Evolutionary conservation across 1,140 invertebrate genomes (phyloP).

Genomic region (Oncopodura yosiiana): DNA sequence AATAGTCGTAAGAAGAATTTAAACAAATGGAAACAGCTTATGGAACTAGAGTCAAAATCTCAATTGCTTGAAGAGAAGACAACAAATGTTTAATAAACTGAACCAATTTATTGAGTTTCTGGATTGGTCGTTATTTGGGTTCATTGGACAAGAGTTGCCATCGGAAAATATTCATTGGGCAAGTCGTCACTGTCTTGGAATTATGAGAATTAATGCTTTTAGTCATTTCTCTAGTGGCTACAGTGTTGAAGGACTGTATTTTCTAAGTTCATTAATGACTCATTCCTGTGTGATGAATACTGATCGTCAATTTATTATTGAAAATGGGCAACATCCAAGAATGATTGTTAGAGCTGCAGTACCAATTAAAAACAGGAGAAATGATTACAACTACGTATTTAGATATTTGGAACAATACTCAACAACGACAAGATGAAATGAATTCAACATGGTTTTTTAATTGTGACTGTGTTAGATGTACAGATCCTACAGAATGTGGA

Average conservation of each 20-base stretch:
- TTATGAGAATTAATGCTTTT: constrained; percentile 30
- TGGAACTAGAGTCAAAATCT: constrained; percentile 18
- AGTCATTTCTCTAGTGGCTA: constrained; percentile 7
- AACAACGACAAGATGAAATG: constrained; percentile 53
- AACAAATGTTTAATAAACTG: constrained; percentile 7
- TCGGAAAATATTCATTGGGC: not conserved
- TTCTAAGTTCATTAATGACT: constrained; percentile 59
- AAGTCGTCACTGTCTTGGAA: constrained; percentile 20
- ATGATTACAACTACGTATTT: constrained; percentile 65
- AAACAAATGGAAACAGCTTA: constrained; percentile 27
- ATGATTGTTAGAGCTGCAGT: constrained; percentile 54
- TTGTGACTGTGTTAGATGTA: constrained; percentile 59
- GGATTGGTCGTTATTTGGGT: constrained; percentile 12
- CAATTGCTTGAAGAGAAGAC: constrained; percentile 12
- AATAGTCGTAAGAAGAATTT: constrained; percentile 1
- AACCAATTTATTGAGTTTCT: constrained; percentile 7
- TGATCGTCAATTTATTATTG: constrained; percentile 46
- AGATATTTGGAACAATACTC: constrained; percentile 60
- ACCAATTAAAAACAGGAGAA: constrained; percentile 51
- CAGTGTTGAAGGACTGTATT: constrained; percentile 51
- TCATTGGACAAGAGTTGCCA: not conserved
- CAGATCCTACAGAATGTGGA: constrained; percentile 52
- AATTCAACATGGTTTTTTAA: constrained; percentile 61
- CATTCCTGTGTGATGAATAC: constrained; percentile 66
- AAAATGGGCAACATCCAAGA: constrained; percentile 43